phyloP scores from a whole-genome alignment of 2,797 vertebrate species.

The Morus bassanus region DNA sequence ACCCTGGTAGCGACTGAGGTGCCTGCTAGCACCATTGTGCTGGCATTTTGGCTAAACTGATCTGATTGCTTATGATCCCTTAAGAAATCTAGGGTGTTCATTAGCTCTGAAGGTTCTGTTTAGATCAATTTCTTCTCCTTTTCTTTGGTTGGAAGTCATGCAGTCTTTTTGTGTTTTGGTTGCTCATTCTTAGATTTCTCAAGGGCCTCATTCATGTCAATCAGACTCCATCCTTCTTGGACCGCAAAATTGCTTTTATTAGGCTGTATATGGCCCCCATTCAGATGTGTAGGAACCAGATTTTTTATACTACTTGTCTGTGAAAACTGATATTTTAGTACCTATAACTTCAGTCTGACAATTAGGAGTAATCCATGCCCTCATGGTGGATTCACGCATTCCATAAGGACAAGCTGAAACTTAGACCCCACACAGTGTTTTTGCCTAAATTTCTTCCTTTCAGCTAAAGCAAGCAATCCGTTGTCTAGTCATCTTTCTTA shows the following conservation, averaged over 20 bases:
- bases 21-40: background rate
- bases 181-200: conserved; percentile 30
- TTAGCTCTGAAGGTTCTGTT: background rate
- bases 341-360: background rate
- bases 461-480: background rate
- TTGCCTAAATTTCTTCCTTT: background rate
- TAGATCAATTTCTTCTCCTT: background rate
- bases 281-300: background rate
- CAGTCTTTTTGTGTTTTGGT: background rate
- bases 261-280: background rate
- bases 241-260: background rate
- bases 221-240: background rate
- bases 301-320: background rate
- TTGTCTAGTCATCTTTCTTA: background rate
- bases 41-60: background rate
- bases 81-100: background rate
- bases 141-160: background rate
- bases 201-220: background rate
- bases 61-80: background rate
- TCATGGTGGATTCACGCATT: background rate
- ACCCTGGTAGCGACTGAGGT: background rate
- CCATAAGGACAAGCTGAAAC: background rate
- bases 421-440: background rate
- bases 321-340: conserved; percentile 43
- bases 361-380: background rate